Base-by-base conservation (phyloP, 2,888 invertebrate species). In the Ophioninae sp. region DNA sequence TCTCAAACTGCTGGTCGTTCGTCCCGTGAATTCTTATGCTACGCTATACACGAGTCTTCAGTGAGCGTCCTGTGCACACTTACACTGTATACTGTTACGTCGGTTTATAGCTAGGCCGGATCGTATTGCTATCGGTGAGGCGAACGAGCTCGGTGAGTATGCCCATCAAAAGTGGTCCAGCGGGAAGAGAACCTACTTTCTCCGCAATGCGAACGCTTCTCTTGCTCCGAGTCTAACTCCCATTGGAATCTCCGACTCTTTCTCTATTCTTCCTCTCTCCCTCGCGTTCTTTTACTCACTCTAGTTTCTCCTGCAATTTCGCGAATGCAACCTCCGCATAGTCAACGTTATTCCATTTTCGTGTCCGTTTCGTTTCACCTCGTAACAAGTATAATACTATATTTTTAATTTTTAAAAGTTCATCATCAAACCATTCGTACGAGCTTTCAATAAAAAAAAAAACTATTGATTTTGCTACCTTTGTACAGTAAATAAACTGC, bases 151-250 rank as follows among this genome's bases (percentile, higher is more conserved):
- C 17, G 72, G 56, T 59, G 71, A 56, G 59, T 58, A 41, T 59
- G 23, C 78, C 51, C 77, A 74, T 85, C 59, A 85, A 85, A 86
- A 87, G 87, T 86, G 86, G 85, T 84, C 83, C 85, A 86, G 74
- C 84, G 84, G 84, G 85, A 84, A 85, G 85, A 87, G 86, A 87
- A 79, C 79, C 87, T 85, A 88, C 87, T 88, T 88, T 89, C 87
- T 86, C 87, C 85, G 87, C 84, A 72, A 73, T 23, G 68, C 81
- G 59, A 79, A 79, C 75, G 79, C 79, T 76, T 84, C 84, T 72
- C 68, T 73, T 79, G 37, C 61, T 64, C 9, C 71, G 59, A 76
- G 69, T 37, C 79, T 44, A 59, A 61, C 71, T 30, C 64, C 61
- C 73, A 64, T 78, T 74, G 68, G 64, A 8, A 7, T 59, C 22